Percentiles rank a stretch among this genome's conserved stretches.
Conservation (phyloP, 2,797 vertebrate genomes). For the Amblyraja radiata region DNA sequence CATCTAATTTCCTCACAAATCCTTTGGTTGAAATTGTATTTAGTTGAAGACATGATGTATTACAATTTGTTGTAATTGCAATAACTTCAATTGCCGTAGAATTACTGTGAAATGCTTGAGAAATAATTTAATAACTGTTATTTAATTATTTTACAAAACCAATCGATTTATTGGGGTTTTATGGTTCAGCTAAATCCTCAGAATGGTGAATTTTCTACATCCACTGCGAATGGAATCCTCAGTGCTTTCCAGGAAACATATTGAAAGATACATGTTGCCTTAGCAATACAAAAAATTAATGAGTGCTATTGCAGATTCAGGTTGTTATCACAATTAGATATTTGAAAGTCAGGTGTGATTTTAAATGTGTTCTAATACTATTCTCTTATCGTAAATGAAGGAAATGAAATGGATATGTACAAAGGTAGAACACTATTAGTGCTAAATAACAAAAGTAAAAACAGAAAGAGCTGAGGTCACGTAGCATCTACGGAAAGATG, state of each 20-base stretch:
- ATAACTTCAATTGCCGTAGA: neutral
- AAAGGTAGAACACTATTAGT: neutral
- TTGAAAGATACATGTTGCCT: neutral
- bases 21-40: neutral
- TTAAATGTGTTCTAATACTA: neutral
- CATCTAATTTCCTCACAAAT: neutral
- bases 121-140: neutral
- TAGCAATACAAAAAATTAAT: neutral
- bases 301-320: neutral
- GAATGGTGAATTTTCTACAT: neutral
- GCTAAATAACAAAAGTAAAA: neutral
- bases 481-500: neutral
- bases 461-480: neutral
- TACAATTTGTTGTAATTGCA: neutral
- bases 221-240: neutral
- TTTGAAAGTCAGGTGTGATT: neutral
- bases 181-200: neutral
- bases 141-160: neutral
- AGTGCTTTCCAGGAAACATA: neutral
- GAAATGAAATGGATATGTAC: neutral
- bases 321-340: neutral
- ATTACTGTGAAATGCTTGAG: neutral
- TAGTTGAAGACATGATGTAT: neutral
- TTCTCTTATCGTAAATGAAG: neutral
- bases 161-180: neutral